These are phyloP conservation scores for Plebejus anna DNA, from an alignment of 2,888 invertebrate species.

Conservation along the genomic window DNA sequence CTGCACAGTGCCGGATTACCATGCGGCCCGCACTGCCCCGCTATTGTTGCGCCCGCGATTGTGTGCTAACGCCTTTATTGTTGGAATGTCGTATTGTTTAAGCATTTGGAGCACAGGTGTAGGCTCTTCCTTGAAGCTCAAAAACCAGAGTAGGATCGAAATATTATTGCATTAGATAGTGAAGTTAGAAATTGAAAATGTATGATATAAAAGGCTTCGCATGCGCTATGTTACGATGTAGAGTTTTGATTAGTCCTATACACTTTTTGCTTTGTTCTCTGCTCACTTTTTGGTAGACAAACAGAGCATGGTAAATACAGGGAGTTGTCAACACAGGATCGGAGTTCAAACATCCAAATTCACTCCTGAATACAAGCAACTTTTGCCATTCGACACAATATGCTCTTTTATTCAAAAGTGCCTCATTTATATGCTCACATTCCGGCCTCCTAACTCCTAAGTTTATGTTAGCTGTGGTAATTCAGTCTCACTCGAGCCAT, in stretches of 20 bases:
- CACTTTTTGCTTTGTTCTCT: too few relatives aligned
- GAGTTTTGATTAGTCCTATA: too few relatives aligned
- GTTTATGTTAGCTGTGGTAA: background rate
- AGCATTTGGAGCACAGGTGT: slow-evolving; percentile 16
- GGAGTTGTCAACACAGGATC: too few relatives aligned
- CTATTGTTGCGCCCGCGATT: slow-evolving; percentile 35
- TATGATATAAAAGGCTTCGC: too few relatives aligned
- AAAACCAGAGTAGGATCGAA: background rate
- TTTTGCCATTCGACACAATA: too few relatives aligned
- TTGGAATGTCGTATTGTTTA: slow-evolving; percentile 32
- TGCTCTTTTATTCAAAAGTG: too few relatives aligned
- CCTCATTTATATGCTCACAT: background rate
- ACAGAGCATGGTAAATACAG: too few relatives aligned
- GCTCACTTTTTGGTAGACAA: too few relatives aligned
- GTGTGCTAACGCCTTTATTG: slow-evolving; percentile 36
- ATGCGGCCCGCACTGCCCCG: slow-evolving; percentile 46
- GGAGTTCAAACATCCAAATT: too few relatives aligned
- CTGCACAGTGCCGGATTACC: slow-evolving; percentile 75
- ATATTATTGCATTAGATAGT: background rate
- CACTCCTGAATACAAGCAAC: too few relatives aligned
- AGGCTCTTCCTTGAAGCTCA: slow-evolving; percentile 7
- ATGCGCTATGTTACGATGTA: too few relatives aligned
- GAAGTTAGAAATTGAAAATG: background rate
- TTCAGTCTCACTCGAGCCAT: background rate
- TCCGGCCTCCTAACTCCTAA: background rate